Base-by-base conservation (phyloP, 1,140 invertebrate genomes). In the Megalopta genalis region DNA sequence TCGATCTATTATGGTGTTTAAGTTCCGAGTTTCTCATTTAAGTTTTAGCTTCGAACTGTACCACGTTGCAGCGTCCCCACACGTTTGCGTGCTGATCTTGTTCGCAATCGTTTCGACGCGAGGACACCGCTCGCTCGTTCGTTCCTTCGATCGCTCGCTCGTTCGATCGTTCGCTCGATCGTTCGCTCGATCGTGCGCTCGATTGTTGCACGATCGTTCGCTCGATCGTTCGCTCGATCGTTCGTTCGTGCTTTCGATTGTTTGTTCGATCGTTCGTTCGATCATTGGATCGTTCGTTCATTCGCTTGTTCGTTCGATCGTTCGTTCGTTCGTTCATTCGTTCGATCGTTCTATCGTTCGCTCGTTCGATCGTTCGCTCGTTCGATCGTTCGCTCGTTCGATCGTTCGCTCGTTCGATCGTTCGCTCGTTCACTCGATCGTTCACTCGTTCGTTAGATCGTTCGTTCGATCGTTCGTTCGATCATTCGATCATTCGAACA, bases 1-100 rank as follows among this genome's bases (percentile, higher is more conserved):
- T 83, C 72, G 64, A 78, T 52, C 49, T 52, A 52, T 86, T 82
- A 86, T 83, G 42, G 27, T 46, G 42, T 84, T 83, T 67, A 81
- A 82, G 77, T 65, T 80, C 72, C 75, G 69, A 68, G 59, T 71
- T 70, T 85, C 14, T 14, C 14, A 0, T 14, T 80, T 52, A 52
- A 82, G 81, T 63, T 88, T 72, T 37, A 71, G 76, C 81, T 85
- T 87, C 77, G 57, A 85, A 63, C 71, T 65, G 72, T 75, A 75
- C 59, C n/a, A 52, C 18, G 32, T 64, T 78, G 52, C 57, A 70
- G 52, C 77, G 49, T 57, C 21, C n/a, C 52, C 57, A 80, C 68
- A 62, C 64, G 60, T 81, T 68, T 76, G 71, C 67, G 82, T 70
- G 78, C 64, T 65, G 42, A 73, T 74, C n/a, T 74, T 79, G 39